These are phyloP conservation scores for Tenualosa ilisha DNA, from an alignment of 2,797 vertebrate species.

Conservation along the genomic window DNA sequence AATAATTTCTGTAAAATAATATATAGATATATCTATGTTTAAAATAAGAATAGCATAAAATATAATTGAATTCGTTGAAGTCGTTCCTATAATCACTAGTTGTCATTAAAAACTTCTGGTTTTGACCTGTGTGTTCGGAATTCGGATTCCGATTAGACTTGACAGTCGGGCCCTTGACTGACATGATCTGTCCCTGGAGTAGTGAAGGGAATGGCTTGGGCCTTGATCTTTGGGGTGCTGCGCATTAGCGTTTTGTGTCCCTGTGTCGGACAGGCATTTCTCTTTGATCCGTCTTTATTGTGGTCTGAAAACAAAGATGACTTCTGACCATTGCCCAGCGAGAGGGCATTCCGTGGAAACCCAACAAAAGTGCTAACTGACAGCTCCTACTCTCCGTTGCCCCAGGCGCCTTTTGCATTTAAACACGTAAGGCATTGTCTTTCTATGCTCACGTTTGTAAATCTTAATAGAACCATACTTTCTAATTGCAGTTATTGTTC, in stretches of 20 bases:
- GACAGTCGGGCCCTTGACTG: slow-evolving; percentile 8
- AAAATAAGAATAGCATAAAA: no score
- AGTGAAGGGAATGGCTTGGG: slow-evolving; percentile 64
- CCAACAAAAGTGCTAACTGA: slow-evolving; percentile 66
- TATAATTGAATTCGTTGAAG: no score
- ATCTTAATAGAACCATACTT: slow-evolving; percentile 48
- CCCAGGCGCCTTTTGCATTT: slow-evolving; percentile 45
- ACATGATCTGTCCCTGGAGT: slow-evolving; percentile 4
- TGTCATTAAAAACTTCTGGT: background rate
- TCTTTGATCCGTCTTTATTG: slow-evolving; percentile 82
- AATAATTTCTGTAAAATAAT: background rate
- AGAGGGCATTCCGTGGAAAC: slow-evolving; percentile 66
- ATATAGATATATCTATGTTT: no score
- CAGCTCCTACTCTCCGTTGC: slow-evolving; percentile 53
- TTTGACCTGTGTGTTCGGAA: background rate
- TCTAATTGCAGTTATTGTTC: slow-evolving; percentile 44
- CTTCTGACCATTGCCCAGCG: slow-evolving; percentile 67
- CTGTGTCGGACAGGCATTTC: slow-evolving; percentile 67
- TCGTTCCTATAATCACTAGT: no score
- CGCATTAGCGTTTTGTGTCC: slow-evolving; percentile 56
- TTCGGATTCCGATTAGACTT: background rate
- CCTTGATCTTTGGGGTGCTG: slow-evolving; percentile 78
- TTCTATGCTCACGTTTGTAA: slow-evolving; percentile 48
- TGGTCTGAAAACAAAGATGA: slow-evolving; percentile 76
- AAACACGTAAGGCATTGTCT: slow-evolving; percentile 45